phyloP scores from a whole-genome alignment of 2,797 vertebrate species.

The Epinephelus coioides region DNA sequence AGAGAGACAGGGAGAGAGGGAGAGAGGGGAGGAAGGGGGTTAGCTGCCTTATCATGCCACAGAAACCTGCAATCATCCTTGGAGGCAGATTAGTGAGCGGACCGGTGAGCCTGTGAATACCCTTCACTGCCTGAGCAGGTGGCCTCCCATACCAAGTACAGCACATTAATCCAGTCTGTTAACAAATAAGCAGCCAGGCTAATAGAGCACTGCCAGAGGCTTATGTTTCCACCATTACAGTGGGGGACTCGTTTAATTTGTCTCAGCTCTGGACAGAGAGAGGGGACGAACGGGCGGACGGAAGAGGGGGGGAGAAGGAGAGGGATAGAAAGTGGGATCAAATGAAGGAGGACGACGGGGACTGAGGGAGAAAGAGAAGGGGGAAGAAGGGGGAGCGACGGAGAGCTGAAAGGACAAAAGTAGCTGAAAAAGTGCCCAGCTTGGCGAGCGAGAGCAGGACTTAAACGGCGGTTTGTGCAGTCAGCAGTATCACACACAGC shows the following conservation, averaged over 20 bases:
- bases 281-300: not conserved
- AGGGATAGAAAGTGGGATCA: slow-evolving; percentile 22
- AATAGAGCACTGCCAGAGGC: slow-evolving; percentile 77
- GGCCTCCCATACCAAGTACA: slow-evolving; percentile 77
- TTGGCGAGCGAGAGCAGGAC: slow-evolving; percentile 56
- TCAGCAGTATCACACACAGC: slow-evolving; percentile 75
- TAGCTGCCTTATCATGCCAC: slow-evolving; percentile 66
- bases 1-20: not conserved
- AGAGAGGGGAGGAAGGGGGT: not conserved
- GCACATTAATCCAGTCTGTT: slow-evolving; percentile 79
- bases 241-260: slow-evolving; percentile 72
- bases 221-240: slow-evolving; percentile 73
- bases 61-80: slow-evolving; percentile 74
- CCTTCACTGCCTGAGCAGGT: slow-evolving; percentile 76
- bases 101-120: slow-evolving; percentile 70
- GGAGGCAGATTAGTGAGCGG: slow-evolving; percentile 76
- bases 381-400: not conserved
- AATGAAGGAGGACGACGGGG: slow-evolving; percentile 22
- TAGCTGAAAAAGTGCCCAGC: slow-evolving; percentile 61
- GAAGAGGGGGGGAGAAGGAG: not conserved
- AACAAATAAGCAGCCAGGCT: slow-evolving; percentile 80
- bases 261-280: slow-evolving; percentile 53
- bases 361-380: slow-evolving; percentile 5
- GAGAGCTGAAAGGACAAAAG: slow-evolving; percentile 64
- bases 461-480: slow-evolving; percentile 57